These are phyloP conservation scores for Varecia variegata DNA, from an alignment of 2,797 vertebrate genomes.

Conservation along the genomic window DNA sequence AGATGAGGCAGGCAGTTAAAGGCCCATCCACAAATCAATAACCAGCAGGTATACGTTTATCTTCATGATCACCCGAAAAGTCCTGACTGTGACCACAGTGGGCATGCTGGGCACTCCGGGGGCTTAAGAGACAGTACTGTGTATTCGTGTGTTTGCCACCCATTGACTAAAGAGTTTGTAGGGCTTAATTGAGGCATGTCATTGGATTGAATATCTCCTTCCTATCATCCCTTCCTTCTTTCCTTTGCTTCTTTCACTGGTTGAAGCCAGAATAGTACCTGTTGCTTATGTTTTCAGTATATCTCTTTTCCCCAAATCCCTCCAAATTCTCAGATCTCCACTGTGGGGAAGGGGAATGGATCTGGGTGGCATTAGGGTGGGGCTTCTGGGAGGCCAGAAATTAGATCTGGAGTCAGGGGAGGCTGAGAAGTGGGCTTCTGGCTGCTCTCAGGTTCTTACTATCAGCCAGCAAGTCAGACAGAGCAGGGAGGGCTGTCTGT, in stretches of 20 bases:
- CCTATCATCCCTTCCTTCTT: not conserved
- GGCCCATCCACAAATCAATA: not conserved
- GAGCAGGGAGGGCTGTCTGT: not conserved
- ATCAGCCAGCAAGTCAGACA: too few relatives aligned
- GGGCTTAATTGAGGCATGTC: not conserved
- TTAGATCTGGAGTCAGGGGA: not conserved
- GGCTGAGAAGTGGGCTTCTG: not conserved
- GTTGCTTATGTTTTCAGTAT: not conserved
- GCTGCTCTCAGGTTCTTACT: not conserved
- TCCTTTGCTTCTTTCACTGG: not conserved
- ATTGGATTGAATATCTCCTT: not conserved
- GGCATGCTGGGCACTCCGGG: not conserved
- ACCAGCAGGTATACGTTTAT: not conserved
- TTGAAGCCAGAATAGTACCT: not conserved
- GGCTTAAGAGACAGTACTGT: not conserved
- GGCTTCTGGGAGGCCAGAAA: not conserved
- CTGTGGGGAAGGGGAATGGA: not conserved
- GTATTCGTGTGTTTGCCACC: not conserved
- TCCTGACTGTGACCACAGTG: not conserved
- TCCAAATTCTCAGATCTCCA: not conserved
- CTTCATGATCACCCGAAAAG: not conserved
- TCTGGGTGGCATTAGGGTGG: not conserved
- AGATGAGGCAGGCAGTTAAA: not conserved
- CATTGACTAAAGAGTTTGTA: not conserved
- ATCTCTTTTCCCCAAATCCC: not conserved